Conservation (phyloP, 2,797 vertebrate species). For the Erpetoichthys calabaricus region DNA sequence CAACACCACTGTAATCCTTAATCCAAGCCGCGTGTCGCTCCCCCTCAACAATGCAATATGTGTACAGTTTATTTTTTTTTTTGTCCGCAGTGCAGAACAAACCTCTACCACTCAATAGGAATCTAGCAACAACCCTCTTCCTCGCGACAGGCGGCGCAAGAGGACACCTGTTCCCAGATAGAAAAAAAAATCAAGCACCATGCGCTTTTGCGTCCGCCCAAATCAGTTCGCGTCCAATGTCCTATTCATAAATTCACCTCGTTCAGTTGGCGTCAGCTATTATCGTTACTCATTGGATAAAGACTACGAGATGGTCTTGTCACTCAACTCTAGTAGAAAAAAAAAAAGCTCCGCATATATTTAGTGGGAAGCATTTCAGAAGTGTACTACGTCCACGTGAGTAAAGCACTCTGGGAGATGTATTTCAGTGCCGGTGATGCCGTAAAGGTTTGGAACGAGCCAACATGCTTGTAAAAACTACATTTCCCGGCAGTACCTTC, state of each 20-base stretch:
- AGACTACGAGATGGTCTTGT: too few relatives aligned
- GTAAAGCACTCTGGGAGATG: constrained; percentile 24
- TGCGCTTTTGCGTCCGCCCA: constrained; percentile 1
- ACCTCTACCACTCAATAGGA: constrained; percentile 12
- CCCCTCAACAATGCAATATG: constrained; percentile 15
- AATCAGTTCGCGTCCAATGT: constrained; percentile 1
- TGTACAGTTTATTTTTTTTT: constrained; percentile 18
- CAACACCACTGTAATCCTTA: background rate
- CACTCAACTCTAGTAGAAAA: too few relatives aligned
- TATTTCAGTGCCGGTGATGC: constrained; percentile 14
- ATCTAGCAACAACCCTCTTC: constrained; percentile 8
- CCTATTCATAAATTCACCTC: too few relatives aligned
- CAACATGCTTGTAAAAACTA: constrained; percentile 19
- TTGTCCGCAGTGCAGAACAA: constrained; percentile 61
- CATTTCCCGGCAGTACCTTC: constrained; percentile 18
- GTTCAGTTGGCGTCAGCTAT: too few relatives aligned
- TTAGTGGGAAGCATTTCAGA: too few relatives aligned
- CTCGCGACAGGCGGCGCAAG: constrained; percentile 23
- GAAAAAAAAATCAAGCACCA: constrained; percentile 2
- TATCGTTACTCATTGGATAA: too few relatives aligned
- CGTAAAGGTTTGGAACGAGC: background rate
- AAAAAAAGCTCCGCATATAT: too few relatives aligned
- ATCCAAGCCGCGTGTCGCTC: background rate
- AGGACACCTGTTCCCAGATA: constrained; percentile 9
- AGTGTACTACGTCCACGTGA: background rate